Evolutionary conservation across 2,797 vertebrate genomes (phyloP).

Genomic region (Hippopotamyrus pictus): DNA sequence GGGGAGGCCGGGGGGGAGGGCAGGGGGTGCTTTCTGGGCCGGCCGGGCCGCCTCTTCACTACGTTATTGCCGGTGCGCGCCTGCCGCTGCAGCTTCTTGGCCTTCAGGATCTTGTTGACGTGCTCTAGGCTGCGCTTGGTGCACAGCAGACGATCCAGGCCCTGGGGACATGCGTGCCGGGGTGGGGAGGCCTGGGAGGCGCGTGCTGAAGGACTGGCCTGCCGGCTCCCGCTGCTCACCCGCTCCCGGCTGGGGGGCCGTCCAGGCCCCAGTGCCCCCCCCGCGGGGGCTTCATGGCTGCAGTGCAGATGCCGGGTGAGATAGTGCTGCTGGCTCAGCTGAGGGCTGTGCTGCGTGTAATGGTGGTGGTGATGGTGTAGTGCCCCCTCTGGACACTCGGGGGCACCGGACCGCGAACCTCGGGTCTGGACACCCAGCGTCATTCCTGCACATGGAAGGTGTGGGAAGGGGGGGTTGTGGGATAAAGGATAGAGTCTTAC

Average conservation of each 20-base stretch:
- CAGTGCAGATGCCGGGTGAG: slow-evolving; percentile 12
- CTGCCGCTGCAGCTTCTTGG: slow-evolving; percentile 69
- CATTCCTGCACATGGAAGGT: background rate
- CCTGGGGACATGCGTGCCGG: slow-evolving; percentile 33
- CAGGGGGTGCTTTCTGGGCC: slow-evolving; percentile 75
- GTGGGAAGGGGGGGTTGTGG: too few relatives aligned
- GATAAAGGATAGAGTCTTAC: background rate
- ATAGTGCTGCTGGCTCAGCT: slow-evolving; percentile 15
- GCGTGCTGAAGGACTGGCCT: slow-evolving; percentile 40
- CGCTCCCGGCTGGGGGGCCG: slow-evolving; percentile 53
- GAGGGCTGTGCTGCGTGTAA: background rate
- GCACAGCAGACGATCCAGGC: slow-evolving; percentile 67
- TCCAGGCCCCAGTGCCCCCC: slow-evolving; percentile 41
- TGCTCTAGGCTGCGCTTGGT: slow-evolving; percentile 71
- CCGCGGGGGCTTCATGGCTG: slow-evolving; percentile 45
- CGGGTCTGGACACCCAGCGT: slow-evolving; percentile 13
- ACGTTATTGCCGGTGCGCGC: slow-evolving; percentile 68
- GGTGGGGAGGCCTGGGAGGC: slow-evolving; percentile 49
- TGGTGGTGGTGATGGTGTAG: slow-evolving; percentile 19
- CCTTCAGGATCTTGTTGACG: slow-evolving; percentile 72
- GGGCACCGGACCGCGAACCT: slow-evolving; percentile 1
- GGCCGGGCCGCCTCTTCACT: slow-evolving; percentile 80
- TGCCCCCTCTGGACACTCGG: slow-evolving; percentile 11
- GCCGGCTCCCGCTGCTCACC: slow-evolving; percentile 43
- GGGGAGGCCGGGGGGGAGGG: slow-evolving; percentile 53